These are phyloP conservation scores for Tethya wilhelma DNA, from an alignment of 37 sponge, comb jelly and placozoan genomes.

Conservation along the genomic window DNA sequence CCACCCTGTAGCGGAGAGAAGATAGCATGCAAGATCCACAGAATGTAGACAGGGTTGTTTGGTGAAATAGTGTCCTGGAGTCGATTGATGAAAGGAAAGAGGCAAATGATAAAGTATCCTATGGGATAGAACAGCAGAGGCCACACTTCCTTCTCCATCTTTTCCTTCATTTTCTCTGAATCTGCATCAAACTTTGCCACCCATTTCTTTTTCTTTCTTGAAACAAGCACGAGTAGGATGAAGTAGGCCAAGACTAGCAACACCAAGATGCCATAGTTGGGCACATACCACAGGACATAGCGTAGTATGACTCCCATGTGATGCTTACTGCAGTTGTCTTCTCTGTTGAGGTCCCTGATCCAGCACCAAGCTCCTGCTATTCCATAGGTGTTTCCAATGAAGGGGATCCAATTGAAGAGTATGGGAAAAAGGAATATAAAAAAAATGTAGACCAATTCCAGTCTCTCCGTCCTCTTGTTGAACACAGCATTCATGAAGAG, in stretches of 20 bases:
- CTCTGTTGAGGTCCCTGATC: constrained; percentile 18
- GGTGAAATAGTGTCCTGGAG: constrained; percentile 16
- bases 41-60: constrained; percentile 5
- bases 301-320: constrained; percentile 18
- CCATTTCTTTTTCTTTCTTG: constrained; percentile 10
- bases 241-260: constrained; percentile 34
- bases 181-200: constrained; percentile 14
- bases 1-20: constrained; percentile 55
- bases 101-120: constrained; percentile 44
- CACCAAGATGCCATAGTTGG: constrained; percentile 11
- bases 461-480: neutral
- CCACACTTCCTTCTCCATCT: constrained; percentile 35
- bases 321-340: constrained; percentile 1
- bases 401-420: constrained; percentile 61
- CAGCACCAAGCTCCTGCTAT: constrained; percentile 79
- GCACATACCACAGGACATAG: constrained; percentile 56
- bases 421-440: constrained; percentile 58
- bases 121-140: constrained; percentile 60
- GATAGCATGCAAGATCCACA: constrained; percentile 68
- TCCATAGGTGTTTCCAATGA: constrained; percentile 61
- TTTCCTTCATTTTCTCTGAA: constrained; percentile 9
- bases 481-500: constrained; percentile 36
- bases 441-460: constrained; percentile 41
- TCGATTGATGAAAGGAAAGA: constrained; percentile 58
- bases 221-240: neutral